These are phyloP conservation scores for Pteronura brasiliensis DNA, from an alignment of 2,113 vertebrate genomes.

Conservation along the genomic window DNA sequence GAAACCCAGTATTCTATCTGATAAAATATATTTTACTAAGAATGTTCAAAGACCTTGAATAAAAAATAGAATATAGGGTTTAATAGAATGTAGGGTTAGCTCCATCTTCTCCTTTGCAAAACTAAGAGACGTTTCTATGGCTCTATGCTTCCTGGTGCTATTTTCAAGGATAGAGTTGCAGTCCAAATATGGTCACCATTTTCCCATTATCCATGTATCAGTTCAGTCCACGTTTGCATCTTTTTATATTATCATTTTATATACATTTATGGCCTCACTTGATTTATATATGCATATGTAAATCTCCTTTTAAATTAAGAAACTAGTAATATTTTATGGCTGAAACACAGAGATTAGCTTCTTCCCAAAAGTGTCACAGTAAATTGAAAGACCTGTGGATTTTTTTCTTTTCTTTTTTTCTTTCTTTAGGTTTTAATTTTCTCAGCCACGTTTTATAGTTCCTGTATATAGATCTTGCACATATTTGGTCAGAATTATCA, in stretches of 20 bases:
- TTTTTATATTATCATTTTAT: background rate
- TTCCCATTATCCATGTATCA: background rate
- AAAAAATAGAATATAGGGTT: background rate
- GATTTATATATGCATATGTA: background rate
- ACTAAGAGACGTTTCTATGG: background rate
- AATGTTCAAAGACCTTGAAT: background rate
- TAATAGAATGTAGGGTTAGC: background rate
- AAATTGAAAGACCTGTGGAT: background rate
- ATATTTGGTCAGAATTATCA: background rate
- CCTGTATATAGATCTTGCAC: background rate
- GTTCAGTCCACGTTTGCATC: background rate
- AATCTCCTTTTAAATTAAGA: background rate
- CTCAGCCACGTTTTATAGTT: background rate
- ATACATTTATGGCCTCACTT: background rate
- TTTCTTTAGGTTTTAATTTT: background rate
- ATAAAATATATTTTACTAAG: background rate
- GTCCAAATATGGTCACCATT: background rate
- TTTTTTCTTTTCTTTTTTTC: background rate
- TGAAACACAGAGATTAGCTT: background rate
- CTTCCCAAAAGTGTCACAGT: background rate
- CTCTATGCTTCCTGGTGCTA: background rate
- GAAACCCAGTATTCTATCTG: background rate
- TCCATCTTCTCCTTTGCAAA: background rate
- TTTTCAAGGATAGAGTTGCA: background rate
- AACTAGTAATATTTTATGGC: background rate